Conservation (phyloP, 2,888 invertebrate genomes). For the Amiota communis region DNA sequence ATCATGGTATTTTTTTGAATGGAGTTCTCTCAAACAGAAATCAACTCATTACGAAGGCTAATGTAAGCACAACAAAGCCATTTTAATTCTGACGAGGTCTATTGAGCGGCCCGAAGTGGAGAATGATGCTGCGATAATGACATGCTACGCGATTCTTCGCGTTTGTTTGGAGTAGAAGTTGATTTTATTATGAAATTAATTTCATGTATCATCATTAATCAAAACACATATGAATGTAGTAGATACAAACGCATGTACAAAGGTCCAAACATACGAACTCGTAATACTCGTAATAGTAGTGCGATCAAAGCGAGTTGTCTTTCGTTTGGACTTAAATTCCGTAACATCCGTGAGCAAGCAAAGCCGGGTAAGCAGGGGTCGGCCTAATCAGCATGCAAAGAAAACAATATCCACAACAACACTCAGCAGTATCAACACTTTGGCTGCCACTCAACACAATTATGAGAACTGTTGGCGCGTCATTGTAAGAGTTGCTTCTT, state of each 20-base stretch:
- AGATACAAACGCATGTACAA: constrained; percentile 1
- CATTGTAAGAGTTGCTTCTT: constrained; percentile 51
- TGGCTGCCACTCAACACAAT: constrained; percentile 65
- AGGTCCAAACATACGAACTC: too few relatives aligned
- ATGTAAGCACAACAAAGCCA: constrained; percentile 65
- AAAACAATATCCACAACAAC: constrained; percentile 63
- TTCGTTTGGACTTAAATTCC: constrained; percentile 2
- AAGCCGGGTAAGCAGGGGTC: neutral
- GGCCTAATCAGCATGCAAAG: constrained; percentile 66
- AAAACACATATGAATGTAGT: constrained; percentile 57
- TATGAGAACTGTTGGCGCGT: constrained; percentile 61
- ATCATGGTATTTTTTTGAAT: constrained; percentile 46
- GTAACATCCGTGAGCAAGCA: neutral
- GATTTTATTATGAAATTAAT: constrained; percentile 70
- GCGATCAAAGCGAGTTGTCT: neutral
- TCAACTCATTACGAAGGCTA: constrained; percentile 68
- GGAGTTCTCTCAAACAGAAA: constrained; percentile 61
- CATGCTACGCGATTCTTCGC: constrained; percentile 57
- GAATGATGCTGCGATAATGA: constrained; percentile 67
- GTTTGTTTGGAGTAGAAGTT: constrained; percentile 66
- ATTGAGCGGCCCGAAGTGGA: constrained; percentile 45
- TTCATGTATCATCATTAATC: constrained; percentile 72
- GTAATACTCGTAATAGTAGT: neutral
- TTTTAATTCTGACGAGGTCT: constrained; percentile 57
- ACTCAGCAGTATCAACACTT: constrained; percentile 30